Evolutionary conservation across 2,113 vertebrate genomes (phyloP).

Genomic region (Actinemys pallida): DNA sequence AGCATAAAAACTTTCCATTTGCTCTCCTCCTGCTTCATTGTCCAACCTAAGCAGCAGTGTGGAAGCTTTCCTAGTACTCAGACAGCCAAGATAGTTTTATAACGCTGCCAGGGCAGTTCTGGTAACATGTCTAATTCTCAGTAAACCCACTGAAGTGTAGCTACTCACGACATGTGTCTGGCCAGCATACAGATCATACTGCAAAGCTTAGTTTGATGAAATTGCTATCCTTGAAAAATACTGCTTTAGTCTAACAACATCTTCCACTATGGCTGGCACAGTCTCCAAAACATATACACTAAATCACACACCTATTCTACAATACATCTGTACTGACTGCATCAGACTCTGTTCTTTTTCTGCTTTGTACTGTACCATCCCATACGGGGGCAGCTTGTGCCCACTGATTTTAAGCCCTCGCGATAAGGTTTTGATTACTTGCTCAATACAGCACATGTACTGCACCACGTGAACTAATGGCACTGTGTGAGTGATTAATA

Average conservation of each 20-base stretch:
- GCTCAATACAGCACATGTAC: neutral
- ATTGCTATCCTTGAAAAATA: neutral
- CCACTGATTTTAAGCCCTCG: neutral
- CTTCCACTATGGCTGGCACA: neutral
- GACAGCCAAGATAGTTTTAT: neutral
- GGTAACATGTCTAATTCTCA: neutral
- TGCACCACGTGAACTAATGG: neutral
- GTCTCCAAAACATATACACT: neutral
- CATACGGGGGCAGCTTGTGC: neutral
- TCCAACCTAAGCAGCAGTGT: neutral
- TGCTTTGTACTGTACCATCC: neutral
- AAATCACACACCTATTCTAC: neutral
- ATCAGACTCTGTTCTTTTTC: neutral
- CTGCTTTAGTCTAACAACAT: neutral
- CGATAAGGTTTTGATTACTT: neutral
- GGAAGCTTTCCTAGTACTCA: neutral
- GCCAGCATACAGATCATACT: neutral
- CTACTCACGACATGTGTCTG: neutral
- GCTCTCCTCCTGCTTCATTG: neutral
- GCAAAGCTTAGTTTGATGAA: neutral
- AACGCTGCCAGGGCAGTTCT: neutral
- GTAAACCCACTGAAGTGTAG: neutral
- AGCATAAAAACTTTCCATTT: constrained; percentile 21
- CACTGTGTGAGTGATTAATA: neutral
- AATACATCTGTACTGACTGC: neutral